These are phyloP conservation scores for Heteronetta atricapilla DNA, from an alignment of 2,113 vertebrate genomes.

Conservation along the genomic window DNA sequence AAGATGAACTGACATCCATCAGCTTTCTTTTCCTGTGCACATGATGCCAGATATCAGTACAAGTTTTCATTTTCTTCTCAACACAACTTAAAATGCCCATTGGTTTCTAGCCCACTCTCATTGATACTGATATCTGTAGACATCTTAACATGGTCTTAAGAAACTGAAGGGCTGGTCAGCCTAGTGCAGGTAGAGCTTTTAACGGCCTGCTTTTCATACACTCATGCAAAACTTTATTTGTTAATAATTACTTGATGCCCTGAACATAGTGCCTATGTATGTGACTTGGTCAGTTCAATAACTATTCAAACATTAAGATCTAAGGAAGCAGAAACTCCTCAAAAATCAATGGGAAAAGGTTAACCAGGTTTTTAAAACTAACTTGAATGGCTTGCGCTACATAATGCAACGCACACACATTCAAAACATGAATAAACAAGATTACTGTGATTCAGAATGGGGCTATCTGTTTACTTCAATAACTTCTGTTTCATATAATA, in stretches of 20 bases:
- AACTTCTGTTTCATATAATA: neutral
- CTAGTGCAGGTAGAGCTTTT: neutral
- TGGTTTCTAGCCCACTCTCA: neutral
- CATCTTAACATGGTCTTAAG: neutral
- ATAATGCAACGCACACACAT: neutral
- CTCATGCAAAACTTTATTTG: neutral
- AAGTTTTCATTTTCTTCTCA: neutral
- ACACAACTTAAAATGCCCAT: neutral
- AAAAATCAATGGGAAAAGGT: slow-evolving; percentile 4
- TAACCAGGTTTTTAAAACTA: neutral
- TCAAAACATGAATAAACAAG: neutral
- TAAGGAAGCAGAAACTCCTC: neutral
- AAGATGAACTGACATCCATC: neutral
- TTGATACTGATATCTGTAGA: neutral
- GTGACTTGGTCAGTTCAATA: neutral
- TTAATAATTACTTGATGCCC: neutral
- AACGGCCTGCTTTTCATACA: neutral
- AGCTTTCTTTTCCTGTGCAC: neutral
- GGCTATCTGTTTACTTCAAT: neutral
- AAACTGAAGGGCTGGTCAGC: neutral
- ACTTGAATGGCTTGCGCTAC: neutral
- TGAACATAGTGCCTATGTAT: neutral
- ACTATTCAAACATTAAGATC: neutral
- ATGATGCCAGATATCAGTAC: neutral
- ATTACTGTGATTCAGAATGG: neutral